Conservation (phyloP, 2,113 vertebrate species). For the Talpa occidentalis region DNA sequence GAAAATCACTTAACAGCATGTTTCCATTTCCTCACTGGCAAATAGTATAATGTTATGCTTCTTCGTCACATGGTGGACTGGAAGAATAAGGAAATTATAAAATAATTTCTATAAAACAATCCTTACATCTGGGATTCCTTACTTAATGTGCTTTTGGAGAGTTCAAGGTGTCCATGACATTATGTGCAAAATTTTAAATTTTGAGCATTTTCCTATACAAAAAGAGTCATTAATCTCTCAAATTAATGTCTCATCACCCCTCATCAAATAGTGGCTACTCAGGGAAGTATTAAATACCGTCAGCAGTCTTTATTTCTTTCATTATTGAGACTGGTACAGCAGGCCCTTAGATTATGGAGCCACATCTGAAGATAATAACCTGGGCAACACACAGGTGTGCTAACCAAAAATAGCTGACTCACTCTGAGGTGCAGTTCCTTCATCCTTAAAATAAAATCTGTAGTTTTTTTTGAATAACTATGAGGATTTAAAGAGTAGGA, state of each 20-base stretch:
- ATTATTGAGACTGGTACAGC: not conserved
- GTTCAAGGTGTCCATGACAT: not conserved
- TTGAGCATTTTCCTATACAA: not conserved
- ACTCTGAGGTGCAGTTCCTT: not conserved
- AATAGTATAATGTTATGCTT: not conserved
- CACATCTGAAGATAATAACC: rapidly evolving
- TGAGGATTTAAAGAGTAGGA: not conserved
- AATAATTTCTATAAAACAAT: not conserved
- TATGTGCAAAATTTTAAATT: not conserved
- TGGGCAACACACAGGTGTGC: not conserved
- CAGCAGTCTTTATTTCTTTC: not conserved
- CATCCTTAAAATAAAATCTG: not conserved
- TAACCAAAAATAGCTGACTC: not conserved
- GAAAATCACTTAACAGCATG: not conserved
- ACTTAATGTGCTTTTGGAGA: not conserved
- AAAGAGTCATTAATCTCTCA: not conserved
- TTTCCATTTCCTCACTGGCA: not conserved
- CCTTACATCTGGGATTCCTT: not conserved
- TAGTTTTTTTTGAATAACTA: not conserved
- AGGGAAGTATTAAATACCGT: not conserved
- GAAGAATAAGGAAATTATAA: not conserved
- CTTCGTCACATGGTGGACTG: not conserved
- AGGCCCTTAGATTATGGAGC: not conserved
- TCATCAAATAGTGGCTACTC: not conserved
- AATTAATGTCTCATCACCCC: not conserved